Evolutionary conservation across 2,888 invertebrate species (phyloP).

Genomic region (Sarcophaga rosellei): DNA sequence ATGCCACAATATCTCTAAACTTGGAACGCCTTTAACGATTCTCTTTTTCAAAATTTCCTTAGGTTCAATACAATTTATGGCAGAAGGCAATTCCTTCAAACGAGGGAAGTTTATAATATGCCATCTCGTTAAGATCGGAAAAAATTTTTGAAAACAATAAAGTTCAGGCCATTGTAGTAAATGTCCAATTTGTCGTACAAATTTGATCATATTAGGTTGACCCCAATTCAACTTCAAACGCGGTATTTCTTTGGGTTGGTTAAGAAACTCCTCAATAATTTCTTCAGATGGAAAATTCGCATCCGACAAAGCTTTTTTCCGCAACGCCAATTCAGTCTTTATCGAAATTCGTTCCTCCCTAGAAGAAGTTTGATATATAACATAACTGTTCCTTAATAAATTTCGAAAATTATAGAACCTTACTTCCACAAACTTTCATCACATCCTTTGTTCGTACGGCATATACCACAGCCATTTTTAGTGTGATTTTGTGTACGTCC

Average conservation of each 20-base stretch:
- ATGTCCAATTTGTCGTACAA: slow-evolving; percentile 86
- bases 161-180: slow-evolving; percentile 89
- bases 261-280: slow-evolving; percentile 88
- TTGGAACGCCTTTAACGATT: slow-evolving; percentile 84
- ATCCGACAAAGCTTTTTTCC: slow-evolving; percentile 86
- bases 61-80: slow-evolving; percentile 80
- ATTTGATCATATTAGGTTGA: slow-evolving; percentile 86
- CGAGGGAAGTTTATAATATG: slow-evolving; percentile 81
- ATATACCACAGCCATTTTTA: slow-evolving; percentile 86
- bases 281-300: slow-evolving; percentile 87
- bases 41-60: slow-evolving; percentile 84
- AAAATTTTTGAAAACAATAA: slow-evolving; percentile 89
- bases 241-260: slow-evolving; percentile 83
- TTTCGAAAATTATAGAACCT: slow-evolving; percentile 41
- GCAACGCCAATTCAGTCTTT: slow-evolving; percentile 86
- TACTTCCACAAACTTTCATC: slow-evolving; percentile 85
- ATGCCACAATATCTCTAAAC: slow-evolving; percentile 88
- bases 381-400: not conserved
- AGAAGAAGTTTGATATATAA: slow-evolving; percentile 36
- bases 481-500: slow-evolving; percentile 85
- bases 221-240: slow-evolving; percentile 84
- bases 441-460: slow-evolving; percentile 85
- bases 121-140: slow-evolving; percentile 90
- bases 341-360: slow-evolving; percentile 85
- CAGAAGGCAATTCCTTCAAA: slow-evolving; percentile 12